phyloP scores from a whole-genome alignment of 1,140 invertebrate genomes.

The Drosophila azteca region DNA sequence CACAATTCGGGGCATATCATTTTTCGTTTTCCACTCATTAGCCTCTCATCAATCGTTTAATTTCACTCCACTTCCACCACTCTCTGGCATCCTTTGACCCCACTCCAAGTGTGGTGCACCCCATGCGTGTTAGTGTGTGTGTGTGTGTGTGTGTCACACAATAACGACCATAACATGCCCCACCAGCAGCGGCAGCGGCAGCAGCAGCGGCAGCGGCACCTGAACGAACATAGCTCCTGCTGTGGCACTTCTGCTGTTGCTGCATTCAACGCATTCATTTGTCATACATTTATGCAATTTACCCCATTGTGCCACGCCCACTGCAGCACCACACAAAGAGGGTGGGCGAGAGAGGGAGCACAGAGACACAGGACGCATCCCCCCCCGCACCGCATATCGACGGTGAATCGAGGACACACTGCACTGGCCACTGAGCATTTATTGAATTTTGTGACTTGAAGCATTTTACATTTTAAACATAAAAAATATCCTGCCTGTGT shows the following conservation, averaged over 20 bases:
- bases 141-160: constrained; percentile 25
- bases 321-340: background rate
- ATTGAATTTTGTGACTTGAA: constrained; percentile 74
- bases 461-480: constrained; percentile 67
- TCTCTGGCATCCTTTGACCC: background rate
- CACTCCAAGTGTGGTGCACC: background rate
- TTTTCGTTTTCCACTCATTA: constrained; percentile 34
- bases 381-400: too few species aligned
- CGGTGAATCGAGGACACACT: background rate
- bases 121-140: too few species aligned
- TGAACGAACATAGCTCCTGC: constrained; percentile 23
- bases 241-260: constrained; percentile 7
- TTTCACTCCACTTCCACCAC: constrained; percentile 8
- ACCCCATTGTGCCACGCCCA: constrained; percentile 46
- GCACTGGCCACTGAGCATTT: constrained; percentile 44
- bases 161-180: constrained; percentile 30
- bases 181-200: too few species aligned
- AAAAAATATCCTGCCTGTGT: constrained; percentile 45
- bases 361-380: too few species aligned
- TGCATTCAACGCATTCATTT: constrained; percentile 46
- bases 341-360: too few species aligned
- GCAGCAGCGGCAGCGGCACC: constrained; percentile 3
- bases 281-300: constrained; percentile 68
- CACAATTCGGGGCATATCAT: constrained; percentile 9
- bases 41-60: constrained; percentile 39